phyloP scores from a whole-genome alignment of 2,113 vertebrate genomes.

The Prunella fulvescens region DNA sequence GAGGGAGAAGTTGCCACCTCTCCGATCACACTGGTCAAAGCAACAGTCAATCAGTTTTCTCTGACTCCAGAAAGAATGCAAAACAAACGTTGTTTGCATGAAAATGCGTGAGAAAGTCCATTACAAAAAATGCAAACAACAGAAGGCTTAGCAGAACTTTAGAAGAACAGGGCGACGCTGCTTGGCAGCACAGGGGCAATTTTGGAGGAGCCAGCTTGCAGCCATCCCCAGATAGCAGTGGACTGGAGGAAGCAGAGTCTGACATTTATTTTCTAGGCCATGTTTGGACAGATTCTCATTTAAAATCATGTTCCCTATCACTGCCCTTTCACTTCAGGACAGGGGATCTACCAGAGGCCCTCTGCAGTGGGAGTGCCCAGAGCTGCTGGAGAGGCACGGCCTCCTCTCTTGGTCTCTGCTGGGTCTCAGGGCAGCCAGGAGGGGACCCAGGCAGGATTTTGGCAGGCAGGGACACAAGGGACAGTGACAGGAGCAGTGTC shows the following conservation, averaged over 20 bases:
- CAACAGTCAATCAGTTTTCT: too few relatives aligned
- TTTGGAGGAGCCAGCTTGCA: neutral
- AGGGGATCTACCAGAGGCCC: neutral
- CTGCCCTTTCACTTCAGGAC: neutral
- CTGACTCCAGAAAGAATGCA: too few relatives aligned
- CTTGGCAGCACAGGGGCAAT: neutral
- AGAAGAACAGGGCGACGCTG: fast-evolving
- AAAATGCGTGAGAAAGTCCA: too few relatives aligned
- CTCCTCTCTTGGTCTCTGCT: neutral
- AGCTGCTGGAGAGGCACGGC: neutral
- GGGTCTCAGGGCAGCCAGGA: neutral
- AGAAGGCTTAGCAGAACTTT: too few relatives aligned
- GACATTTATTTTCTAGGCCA: neutral
- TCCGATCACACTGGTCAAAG: too few relatives aligned
- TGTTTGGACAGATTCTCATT: neutral
- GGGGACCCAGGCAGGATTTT: neutral
- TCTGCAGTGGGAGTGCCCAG: neutral
- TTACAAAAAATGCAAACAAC: too few relatives aligned
- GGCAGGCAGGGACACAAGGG: neutral
- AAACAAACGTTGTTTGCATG: too few relatives aligned
- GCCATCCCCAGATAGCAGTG: neutral
- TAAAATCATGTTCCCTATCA: neutral
- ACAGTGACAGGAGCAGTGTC: fast-evolving
- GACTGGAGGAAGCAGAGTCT: neutral
- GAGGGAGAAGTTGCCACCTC: too few relatives aligned